These are phyloP conservation scores for Ciconia boyciana DNA, from an alignment of 2,113 vertebrate genomes.

Conservation along the genomic window DNA sequence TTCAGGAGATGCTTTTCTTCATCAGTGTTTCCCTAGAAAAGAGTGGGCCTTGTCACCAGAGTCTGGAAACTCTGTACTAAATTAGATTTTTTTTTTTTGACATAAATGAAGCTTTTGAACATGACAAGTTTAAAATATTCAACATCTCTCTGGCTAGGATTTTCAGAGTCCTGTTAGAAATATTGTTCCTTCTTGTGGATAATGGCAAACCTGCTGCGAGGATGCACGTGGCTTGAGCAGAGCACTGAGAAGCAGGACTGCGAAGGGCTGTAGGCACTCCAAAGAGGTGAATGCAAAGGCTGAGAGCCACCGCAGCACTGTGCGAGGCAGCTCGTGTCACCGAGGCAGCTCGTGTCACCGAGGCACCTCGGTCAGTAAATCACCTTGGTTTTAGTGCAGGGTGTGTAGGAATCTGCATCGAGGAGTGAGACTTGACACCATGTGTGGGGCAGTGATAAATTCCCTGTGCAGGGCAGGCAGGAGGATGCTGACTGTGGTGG, in stretches of 20 bases:
- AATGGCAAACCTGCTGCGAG: neutral
- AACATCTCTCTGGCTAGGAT: neutral
- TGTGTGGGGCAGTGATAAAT: conserved; percentile 49
- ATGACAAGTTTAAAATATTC: neutral
- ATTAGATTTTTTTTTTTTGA: neutral
- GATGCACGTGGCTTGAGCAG: neutral
- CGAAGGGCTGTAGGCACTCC: neutral
- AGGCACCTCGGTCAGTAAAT: neutral
- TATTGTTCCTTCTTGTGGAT: neutral
- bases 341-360: too few relatives aligned
- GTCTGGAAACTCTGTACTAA: neutral
- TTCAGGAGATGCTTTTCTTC: neutral
- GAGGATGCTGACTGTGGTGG: neutral
- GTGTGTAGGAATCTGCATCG: neutral
- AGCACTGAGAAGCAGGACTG: neutral
- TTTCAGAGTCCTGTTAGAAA: neutral
- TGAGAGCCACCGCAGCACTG: neutral
- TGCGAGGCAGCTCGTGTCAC: too few relatives aligned
- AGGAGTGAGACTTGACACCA: conserved; percentile 37
- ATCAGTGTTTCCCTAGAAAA: neutral
- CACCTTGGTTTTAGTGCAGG: neutral
- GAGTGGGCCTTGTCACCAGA: neutral
- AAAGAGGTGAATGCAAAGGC: neutral
- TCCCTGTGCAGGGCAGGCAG: neutral
- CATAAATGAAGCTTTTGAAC: neutral